Evolutionary conservation across 2,113 vertebrate genomes (phyloP).

Genomic region (human (Homo sapiens)): GRCh38 chr3:167356501-167357000

Average conservation of each 20-base stretch:
- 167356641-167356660: not conserved
- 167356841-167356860: not conserved
- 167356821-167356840: not conserved
- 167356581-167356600: not conserved
- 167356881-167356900: not conserved
- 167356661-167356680: not conserved
- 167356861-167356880: not conserved
- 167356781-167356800: not conserved
- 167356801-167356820: not conserved
- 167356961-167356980: not conserved
- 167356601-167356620: not conserved
- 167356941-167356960: not conserved
- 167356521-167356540: not conserved
- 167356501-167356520: not conserved
- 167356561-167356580: conserved; percentile 1
- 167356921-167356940: not conserved
- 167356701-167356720: not conserved
- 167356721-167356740: not conserved
- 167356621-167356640: not conserved
- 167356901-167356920: not conserved
- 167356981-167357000: not conserved
- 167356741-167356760: not conserved
- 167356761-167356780: not conserved
- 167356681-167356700: not conserved
- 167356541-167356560: not conserved